Base-by-base conservation (phyloP, 2,113 vertebrate species). In the Etheostoma cragini region DNA sequence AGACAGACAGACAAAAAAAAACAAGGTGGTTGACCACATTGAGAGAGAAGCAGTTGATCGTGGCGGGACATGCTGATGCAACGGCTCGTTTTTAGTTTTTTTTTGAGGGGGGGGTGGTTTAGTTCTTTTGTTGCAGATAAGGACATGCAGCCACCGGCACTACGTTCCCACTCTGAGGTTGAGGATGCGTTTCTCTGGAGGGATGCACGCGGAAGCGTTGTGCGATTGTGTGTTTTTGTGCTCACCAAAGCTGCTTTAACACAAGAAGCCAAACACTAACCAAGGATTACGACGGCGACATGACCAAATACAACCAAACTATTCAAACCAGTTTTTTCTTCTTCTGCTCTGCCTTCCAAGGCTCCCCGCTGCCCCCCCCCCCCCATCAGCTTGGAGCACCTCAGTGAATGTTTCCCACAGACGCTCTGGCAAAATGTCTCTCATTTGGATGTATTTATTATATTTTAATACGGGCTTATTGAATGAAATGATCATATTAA, bases 171-270 rank as follows among this genome's bases (percentile, higher is more conserved):
- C 74, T 63, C 63, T 8, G 76, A 72, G 71, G 45, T 19, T 4
- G 15, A 68, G 45, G 8, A 1, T 24, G 30, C 35, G 8, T 22
- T 45, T 19, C 11, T 22, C 4, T 0, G 62, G 62, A 63, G 13
- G 76, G 71, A 47, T 16, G 60, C 21, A 16, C 70, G 75, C 54
- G 11, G 57, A 73, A 53, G 38, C 10, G 19, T 42, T 6, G 30
- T 47, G 5, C 47, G 56, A 86, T 42, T 72, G 72, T 72, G 66
- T 52, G 16, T 76, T 76, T 74, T 50, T 16, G 26, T 68, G 38
- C 64, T 88, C 84, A 88, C 92, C 90, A 89, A 92, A 90, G 90
- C 88, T 91, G 91, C 91, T 91, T 89, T 89, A 84, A 86, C 19
- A 46, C 72, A 61, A 77, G 72, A 89, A 81, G 82, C 87, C 83